These are phyloP conservation scores for Nemotelus pantherinus DNA, from an alignment of 2,888 invertebrate genomes.

Conservation along the genomic window DNA sequence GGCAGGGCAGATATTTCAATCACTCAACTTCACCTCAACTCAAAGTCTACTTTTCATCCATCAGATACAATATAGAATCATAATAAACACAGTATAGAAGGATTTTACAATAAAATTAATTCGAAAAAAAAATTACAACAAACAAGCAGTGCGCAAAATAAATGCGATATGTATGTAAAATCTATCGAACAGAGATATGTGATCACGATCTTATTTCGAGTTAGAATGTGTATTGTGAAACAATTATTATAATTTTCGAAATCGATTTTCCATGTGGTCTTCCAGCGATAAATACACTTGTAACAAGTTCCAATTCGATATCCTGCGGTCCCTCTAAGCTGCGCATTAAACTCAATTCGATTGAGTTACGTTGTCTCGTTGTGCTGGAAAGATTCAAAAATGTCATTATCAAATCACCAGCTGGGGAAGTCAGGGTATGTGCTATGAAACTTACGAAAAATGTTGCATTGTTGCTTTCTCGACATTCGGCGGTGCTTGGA, in stretches of 20 bases:
- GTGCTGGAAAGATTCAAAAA: conserved; percentile 62
- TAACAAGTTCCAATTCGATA: conserved; percentile 84
- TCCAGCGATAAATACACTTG: conserved; percentile 81
- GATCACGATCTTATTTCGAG: too few relatives aligned
- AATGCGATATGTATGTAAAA: too few relatives aligned
- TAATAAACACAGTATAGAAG: too few relatives aligned
- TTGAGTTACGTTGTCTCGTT: conserved; percentile 72
- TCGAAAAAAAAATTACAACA: too few relatives aligned
- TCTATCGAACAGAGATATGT: too few relatives aligned
- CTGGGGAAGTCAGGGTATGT: not conserved
- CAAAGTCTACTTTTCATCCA: too few relatives aligned
- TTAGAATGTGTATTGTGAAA: conserved; percentile 84
- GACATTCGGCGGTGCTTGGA: conserved; percentile 72
- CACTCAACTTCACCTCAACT: too few relatives aligned
- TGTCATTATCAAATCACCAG: not conserved
- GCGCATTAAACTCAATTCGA: conserved; percentile 77
- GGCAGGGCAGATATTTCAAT: too few relatives aligned
- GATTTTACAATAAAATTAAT: too few relatives aligned
- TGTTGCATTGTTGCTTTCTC: conserved; percentile 69
- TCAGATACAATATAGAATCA: too few relatives aligned
- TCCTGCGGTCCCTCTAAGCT: conserved; percentile 89
- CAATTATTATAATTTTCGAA: conserved; percentile 85
- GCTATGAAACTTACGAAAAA: conserved; percentile 67
- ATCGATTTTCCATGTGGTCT: conserved; percentile 83
- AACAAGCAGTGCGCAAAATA: too few relatives aligned